phyloP scores from a whole-genome alignment of 2,888 invertebrate species.

The Electrophaes corylata region DNA sequence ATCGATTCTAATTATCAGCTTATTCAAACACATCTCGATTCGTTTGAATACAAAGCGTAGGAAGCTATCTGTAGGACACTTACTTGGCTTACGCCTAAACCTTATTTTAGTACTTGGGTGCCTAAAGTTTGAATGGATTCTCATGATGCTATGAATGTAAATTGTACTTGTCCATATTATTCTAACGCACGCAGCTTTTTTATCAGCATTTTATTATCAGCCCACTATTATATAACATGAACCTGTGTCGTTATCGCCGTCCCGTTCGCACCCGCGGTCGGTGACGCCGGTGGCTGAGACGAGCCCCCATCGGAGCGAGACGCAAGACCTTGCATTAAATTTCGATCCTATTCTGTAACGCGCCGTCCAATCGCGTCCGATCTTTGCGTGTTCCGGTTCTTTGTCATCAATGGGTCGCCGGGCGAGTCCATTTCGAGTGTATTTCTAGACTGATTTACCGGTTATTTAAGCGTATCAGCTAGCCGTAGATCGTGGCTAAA shows the following conservation, averaged over 20 bases:
- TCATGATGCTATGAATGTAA: slow-evolving; percentile 3
- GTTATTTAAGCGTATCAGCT: slow-evolving; percentile 55
- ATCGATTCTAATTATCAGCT: too few species aligned
- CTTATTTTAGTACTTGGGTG: too few species aligned
- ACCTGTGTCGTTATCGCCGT: slow-evolving; percentile 55
- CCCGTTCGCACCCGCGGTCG: slow-evolving; percentile 56
- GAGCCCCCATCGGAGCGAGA: slow-evolving; percentile 59
- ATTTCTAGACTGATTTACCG: slow-evolving; percentile 63
- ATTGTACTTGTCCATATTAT: slow-evolving; percentile 60
- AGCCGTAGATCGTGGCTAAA: slow-evolving; percentile 21
- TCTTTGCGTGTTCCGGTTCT: slow-evolving; percentile 86
- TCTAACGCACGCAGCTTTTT: slow-evolving; percentile 69
- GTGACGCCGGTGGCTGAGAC: slow-evolving; percentile 31
- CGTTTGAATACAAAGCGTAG: too few species aligned
- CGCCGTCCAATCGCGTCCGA: slow-evolving; percentile 85
- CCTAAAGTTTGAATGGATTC: background rate
- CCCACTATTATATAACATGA: slow-evolving; percentile 74
- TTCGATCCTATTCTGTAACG: slow-evolving; percentile 81
- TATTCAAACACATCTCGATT: too few species aligned
- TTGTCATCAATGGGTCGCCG: slow-evolving; percentile 89
- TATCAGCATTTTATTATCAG: slow-evolving; percentile 82
- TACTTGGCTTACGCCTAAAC: too few species aligned
- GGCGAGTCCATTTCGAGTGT: slow-evolving; percentile 83
- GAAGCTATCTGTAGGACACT: too few species aligned
- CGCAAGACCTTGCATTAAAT: slow-evolving; percentile 70